Conservation (phyloP, 2,113 vertebrate genomes). For the Amia ocellicauda region DNA sequence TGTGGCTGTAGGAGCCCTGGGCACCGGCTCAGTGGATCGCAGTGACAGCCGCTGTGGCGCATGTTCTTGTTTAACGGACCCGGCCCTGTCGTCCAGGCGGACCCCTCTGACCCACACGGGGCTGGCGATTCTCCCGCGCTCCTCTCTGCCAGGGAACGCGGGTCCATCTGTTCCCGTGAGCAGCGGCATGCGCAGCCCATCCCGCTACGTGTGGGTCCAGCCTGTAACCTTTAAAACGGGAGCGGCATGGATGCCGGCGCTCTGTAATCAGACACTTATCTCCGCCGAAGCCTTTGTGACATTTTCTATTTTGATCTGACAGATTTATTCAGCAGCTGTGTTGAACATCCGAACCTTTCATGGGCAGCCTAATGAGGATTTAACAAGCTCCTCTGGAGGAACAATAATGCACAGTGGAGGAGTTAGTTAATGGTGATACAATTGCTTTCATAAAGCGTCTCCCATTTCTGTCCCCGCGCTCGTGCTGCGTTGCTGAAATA, state of each 20-base stretch:
- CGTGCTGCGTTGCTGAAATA: too few species aligned
- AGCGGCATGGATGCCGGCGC: slow-evolving; percentile 10
- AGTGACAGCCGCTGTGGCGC: neutral
- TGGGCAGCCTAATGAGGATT: slow-evolving; percentile 3
- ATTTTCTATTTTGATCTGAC: slow-evolving; percentile 39
- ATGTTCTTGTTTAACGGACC: neutral
- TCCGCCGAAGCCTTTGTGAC: slow-evolving; percentile 15
- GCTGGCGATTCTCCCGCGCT: slow-evolving; percentile 3
- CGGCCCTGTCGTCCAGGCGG: neutral
- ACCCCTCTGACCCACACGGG: neutral
- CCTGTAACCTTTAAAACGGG: slow-evolving; percentile 34
- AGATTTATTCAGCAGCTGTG: slow-evolving; percentile 30
- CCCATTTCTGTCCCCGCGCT: too few species aligned
- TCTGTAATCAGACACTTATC: slow-evolving; percentile 37
- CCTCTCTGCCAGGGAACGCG: too few species aligned
- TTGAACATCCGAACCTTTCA: slow-evolving; percentile 6
- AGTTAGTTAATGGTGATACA: too few species aligned
- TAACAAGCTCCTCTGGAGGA: neutral
- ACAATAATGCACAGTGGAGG: too few species aligned
- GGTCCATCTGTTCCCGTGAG: slow-evolving; percentile 22
- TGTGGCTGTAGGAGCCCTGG: neutral
- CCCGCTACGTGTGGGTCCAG: neutral
- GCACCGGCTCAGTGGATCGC: slow-evolving; percentile 11
- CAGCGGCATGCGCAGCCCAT: too few species aligned
- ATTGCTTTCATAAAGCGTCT: too few species aligned